Base-by-base conservation (phyloP, 2,113 vertebrate genomes). In the Clarias magur region DNA sequence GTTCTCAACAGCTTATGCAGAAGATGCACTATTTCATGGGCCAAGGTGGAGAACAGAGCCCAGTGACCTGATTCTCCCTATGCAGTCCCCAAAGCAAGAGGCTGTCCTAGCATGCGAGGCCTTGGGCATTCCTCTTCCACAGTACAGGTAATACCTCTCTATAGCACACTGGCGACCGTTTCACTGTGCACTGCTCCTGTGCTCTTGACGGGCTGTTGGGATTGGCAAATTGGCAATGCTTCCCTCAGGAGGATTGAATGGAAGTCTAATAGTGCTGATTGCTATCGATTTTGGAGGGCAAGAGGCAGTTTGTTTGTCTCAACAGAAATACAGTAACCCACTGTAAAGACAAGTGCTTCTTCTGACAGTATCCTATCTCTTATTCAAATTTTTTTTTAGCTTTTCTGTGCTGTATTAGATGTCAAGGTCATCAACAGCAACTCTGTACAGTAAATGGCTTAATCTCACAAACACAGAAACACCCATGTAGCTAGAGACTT, bases 1-100 rank as follows among this genome's bases (percentile, higher is more conserved):
- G 85, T 85, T 93, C 27, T 83, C 67, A 86, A 68, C 87, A 95
- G 93, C 91, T 88, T 91, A 81, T 90, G 89, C 93, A 93, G 93
- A 95, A 68, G 94, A 95, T 90, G 91, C 91, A 92, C 91, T 92
- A 89, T 96, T 95, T 90, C 92, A 94, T 90, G 95, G 95, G 85
- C 95, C 95, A 80, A 94, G 92, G 91, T 95, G 94, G 94, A 95
- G 83, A 91, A 93, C 84, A 1, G 93, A 95, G 89, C 95, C 95
- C 62, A 91, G 90, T 86, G 94, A 95, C 93, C 94, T 95, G 87
- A 92, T 94, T 93, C 94, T 95, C 78, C 94, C 95, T 25, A 93
- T 94, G 91, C 92, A 91, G 91, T 92, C 94, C 70, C 91, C 93
- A 10, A 93, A 94, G 90, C 94, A 94, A 89, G 93, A 93, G 87